Evolutionary conservation across 2,888 invertebrate species (phyloP), one percentile per base, ranked within the genome.

Genomic region (Isotomurus palustris): DNA sequence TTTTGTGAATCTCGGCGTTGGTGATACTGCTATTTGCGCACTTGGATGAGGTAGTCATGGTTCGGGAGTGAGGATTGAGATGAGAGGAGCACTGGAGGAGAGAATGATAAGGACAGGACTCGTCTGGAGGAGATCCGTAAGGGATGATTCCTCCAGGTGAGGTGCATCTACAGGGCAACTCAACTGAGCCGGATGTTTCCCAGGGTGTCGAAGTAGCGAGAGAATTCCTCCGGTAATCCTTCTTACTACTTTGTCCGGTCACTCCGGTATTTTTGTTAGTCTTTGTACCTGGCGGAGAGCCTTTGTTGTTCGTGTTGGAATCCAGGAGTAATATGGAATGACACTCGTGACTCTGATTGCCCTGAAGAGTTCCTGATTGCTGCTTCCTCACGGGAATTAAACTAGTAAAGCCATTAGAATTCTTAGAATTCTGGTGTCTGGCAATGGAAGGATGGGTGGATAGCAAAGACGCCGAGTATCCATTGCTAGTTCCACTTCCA

Each of bases 381-480:
- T 29, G 49, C 35, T 49, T 49, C 35, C 49, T 29, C 22, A 49
- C 35, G 21, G 49, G 49, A 35, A 49, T 49, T 35, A 49, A 21
- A 21, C 49, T 49, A n/a, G n/a, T n/a, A 19, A 49, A 49, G 32
- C 35, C 32, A 35, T n/a, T n/a, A n/a, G n/a, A n/a, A n/a, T 29
- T 49, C 49, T 49, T 49, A 6, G 47, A 47, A 28, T 27, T 28
- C 6, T 35, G 43, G 22, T 43, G 43, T 35, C 22, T 53, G 49
- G 49, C 53, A 40, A 62, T 21, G 41, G 59, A 59, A 24, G 62
- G 62, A 62, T 62, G 62, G 5, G 58, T 62, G 3, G 56, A 56
- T 41, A 62, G 24, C 1, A 62, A 38, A n/a, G 56, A 44, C 14
- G 61, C 58, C 17, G 56, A 56, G 6, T 35, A 29, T 4, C 53